Evolutionary conservation across 2,113 vertebrate genomes (phyloP).

Genomic region (Calcarius ornatus): DNA sequence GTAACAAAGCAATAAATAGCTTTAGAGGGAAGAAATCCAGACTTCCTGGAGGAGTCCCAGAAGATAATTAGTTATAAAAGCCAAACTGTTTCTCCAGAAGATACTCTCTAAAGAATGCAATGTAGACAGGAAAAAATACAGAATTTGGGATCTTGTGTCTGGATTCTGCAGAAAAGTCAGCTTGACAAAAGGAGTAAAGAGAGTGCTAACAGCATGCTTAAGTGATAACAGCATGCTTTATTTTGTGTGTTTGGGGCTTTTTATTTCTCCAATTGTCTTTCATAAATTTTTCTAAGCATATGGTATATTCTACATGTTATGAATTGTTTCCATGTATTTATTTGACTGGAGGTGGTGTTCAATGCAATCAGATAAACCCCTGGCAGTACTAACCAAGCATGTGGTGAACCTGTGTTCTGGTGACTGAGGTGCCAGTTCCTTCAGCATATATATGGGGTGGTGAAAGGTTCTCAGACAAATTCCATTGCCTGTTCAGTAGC

Average conservation of each 20-base stretch:
- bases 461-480: background rate
- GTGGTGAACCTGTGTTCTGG: background rate
- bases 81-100: background rate
- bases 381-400: background rate
- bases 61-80: background rate
- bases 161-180: background rate
- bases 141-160: background rate
- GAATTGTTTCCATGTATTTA: background rate
- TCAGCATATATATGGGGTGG: background rate
- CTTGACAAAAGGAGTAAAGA: background rate
- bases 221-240: background rate
- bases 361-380: background rate
- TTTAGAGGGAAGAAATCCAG: background rate
- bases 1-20: background rate
- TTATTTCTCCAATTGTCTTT: background rate
- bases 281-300: background rate
- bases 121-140: background rate
- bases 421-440: background rate
- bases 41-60: background rate
- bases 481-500: background rate
- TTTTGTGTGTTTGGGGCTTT: rapidly evolving
- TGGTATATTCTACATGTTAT: background rate
- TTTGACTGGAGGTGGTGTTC: background rate
- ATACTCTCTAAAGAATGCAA: background rate
- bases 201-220: background rate